Base-by-base conservation (phyloP, 2,888 invertebrate species). In the Masnerella sp. region DNA sequence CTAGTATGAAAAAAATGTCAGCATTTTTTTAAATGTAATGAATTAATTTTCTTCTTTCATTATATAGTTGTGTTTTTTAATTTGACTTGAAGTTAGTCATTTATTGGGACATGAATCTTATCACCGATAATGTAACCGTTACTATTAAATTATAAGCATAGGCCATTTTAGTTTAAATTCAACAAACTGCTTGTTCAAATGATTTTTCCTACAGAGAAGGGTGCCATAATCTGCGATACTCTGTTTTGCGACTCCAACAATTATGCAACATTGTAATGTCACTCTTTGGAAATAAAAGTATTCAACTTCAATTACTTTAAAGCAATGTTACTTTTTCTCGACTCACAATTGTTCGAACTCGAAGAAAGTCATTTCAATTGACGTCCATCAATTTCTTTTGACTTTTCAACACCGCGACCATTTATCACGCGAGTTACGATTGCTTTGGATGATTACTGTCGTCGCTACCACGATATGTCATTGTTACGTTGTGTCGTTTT, bases 111-210 rank as follows among this genome's bases (percentile, higher is more conserved):
- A n/a, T n/a, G n/a, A n/a, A n/a, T n/a, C n/a, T n/a, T 68, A 70
- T 68, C 69, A 69, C 72, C 14, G 45, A 71, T 52, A 75, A 54
- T 65, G 43, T 70, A 70, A 73, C 34, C 32, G 25, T 65, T 68
- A 75, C 34, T 40, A 59, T 59, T 43, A 58, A 11, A 52, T 25
- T 59, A 15, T 64, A 68, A 68, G 40, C 22, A 38, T 62, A 68
- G 36, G 20, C n/a, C 22, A 34, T 49, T 73, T 68, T 56, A 51
- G 28, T 30, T 61, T 67, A 11, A 32, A 14, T 61, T 65, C 32
- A 12, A 32, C 2, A 18, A 18, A 40, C 7, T 15, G 51, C 51
- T 52, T 54, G 56, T 45, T 59, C 40, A 14, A 28, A 45, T 54
- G 38, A n/a, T 52, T 58, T 65, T 65, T 34, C 11, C 28, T 54